Evolutionary conservation across 2,888 invertebrate species (phyloP), one percentile per base, ranked within the genome.

Genomic region (Cheilosia scutellata): DNA sequence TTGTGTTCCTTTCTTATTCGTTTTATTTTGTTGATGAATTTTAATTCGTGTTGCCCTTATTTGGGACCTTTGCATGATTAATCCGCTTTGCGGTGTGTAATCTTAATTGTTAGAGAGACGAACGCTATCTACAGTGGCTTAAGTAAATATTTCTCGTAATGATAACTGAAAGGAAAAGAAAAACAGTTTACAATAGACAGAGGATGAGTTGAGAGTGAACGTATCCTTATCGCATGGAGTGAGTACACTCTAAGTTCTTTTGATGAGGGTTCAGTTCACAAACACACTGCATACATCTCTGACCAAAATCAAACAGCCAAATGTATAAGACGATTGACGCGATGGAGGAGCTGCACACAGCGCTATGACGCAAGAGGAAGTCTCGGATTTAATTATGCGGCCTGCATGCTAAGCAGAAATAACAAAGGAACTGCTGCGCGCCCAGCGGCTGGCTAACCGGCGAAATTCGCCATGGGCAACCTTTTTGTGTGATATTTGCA

Each of bases 101-200:
- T 86, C 84, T 80, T 76, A 78, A 83, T 83, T 80, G 86, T 77
- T 82, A 68, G 62, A 77, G 62, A 70, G 68, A 25, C 70, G 11
- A 62, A 37, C 76, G 72, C 76, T 82, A 82, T 86, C 86, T 77
- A 77, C 86, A 86, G 86, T 86, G 80, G 86, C 86, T 86, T 74
- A 68, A 82, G 76, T 72, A 82, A 76, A 86, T 86, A 82, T 74
- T 80, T 70, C 76, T 72, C 63, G 76, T 68, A 49, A 82, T 76
- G 82, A 76, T 77, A 74, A 78, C 77, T 63, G 44, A 51, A 63
- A 33, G 51, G 33, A 31, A 42, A 44, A 51, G 29, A 33, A 31
- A 55, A 75, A 82, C 42, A 79, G 66, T 79, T 72, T 47, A 58
- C 57, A 49, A n/a, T 16, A 33, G 9, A 37, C 37, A 37, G 78